Percentiles rank a stretch among this genome's conserved stretches.
Conservation (phyloP, 2,797 vertebrate genomes). For the Numenius phaeopus region DNA sequence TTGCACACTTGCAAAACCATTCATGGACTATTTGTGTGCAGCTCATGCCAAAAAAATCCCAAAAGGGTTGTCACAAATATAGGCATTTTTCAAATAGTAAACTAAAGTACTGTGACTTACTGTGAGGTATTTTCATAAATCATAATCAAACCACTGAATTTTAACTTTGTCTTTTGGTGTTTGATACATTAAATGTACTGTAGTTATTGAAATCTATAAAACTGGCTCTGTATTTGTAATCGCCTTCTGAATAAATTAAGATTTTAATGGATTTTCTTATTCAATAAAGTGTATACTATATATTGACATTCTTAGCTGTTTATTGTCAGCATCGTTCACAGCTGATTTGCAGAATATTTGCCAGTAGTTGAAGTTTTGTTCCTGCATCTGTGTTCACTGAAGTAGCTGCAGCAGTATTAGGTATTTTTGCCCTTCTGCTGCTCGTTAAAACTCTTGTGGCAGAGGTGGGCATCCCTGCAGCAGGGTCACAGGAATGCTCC, state of each 20-base stretch:
- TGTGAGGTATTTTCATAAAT: neutral
- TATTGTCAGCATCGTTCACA: neutral
- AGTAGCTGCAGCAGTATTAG: neutral
- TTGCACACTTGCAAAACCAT: neutral
- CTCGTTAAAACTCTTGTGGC: neutral
- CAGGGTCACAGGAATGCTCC: neutral
- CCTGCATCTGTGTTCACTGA: neutral
- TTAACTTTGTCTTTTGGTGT: neutral
- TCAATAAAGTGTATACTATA: neutral
- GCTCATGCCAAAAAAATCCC: neutral
- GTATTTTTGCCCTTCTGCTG: neutral
- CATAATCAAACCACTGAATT: neutral
- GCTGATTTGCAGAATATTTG: conserved; percentile 5
- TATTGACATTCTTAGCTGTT: neutral
- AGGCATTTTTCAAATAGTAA: neutral
- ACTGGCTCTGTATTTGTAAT: neutral
- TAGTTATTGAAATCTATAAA: neutral
- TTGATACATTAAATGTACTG: neutral
- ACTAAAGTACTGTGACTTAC: neutral
- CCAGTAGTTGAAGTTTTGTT: neutral
- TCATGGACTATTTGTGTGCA: neutral
- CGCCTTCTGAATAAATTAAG: neutral
- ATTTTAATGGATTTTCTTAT: neutral
- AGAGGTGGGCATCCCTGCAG: neutral
- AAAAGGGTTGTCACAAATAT: neutral